A percentile compares a stretch with the other conserved stretches of the same genome.
These are phyloP conservation scores for Drosophila longiperda DNA, from an alignment of 2,888 invertebrate species.

Conservation along the genomic window DNA sequence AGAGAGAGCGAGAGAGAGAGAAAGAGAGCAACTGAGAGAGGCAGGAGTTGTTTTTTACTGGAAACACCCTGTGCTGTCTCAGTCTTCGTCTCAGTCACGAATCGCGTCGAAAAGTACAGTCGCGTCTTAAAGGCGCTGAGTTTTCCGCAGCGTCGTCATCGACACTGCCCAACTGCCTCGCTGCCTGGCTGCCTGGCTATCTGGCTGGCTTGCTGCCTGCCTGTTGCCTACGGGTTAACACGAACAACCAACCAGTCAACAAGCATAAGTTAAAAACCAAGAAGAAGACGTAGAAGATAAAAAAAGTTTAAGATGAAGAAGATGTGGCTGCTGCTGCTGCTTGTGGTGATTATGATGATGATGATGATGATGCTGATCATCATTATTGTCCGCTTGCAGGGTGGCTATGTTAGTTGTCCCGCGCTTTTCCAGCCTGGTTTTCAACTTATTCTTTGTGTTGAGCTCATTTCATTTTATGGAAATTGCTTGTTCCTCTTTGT, in stretches of 20 bases:
- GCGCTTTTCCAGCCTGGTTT: slow-evolving; percentile 47
- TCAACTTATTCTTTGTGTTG: slow-evolving; percentile 5
- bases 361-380: slow-evolving; percentile 38
- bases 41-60: slow-evolving; percentile 30
- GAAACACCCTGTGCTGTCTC: slow-evolving; percentile 50
- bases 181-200: not conserved
- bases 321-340: slow-evolving; percentile 9
- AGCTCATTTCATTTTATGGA: slow-evolving; percentile 44
- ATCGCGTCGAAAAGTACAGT: slow-evolving; percentile 57
- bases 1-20: slow-evolving; percentile 4
- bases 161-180: not conserved
- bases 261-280: not conserved
- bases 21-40: slow-evolving; percentile 7
- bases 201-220: slow-evolving; percentile 13
- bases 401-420: slow-evolving; percentile 11
- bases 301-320: not conserved
- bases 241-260: slow-evolving; percentile 3
- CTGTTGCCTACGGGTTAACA: slow-evolving; percentile 42
- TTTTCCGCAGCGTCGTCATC: slow-evolving; percentile 52
- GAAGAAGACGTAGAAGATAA: not conserved
- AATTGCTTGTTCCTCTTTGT: slow-evolving; percentile 28
- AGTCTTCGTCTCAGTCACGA: slow-evolving; percentile 15
- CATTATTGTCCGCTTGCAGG: slow-evolving; percentile 13
- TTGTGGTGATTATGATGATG: slow-evolving; percentile 24
- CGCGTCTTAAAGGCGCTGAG: slow-evolving; percentile 59